Conservation (phyloP, 2,113 vertebrate genomes). For the Xiphophorus couchianus region DNA sequence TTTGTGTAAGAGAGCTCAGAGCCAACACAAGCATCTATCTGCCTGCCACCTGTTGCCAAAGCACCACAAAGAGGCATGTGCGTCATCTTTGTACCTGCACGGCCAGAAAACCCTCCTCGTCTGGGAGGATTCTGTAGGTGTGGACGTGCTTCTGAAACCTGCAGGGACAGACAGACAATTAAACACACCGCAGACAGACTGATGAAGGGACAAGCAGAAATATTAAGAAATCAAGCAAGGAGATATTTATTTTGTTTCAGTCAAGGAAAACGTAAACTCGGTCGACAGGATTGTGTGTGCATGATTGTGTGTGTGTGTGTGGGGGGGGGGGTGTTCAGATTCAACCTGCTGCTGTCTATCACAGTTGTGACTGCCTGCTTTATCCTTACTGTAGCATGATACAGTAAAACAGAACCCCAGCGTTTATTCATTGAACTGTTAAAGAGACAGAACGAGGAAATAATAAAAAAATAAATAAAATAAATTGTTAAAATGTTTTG, state of each 20-base stretch:
- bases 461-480: background rate
- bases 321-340: constrained; percentile 18
- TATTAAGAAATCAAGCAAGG: background rate
- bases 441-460: background rate
- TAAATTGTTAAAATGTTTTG: background rate
- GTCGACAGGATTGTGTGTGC: constrained; percentile 4
- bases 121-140: constrained; percentile 94
- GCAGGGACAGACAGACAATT: constrained; percentile 36
- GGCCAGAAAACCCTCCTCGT: constrained; percentile 93
- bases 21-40: constrained; percentile 70
- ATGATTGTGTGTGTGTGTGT: constrained; percentile 4
- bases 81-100: constrained; percentile 86
- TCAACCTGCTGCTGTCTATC: constrained; percentile 76
- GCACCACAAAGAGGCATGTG: constrained; percentile 26
- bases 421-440: background rate
- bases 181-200: background rate
- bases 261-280: constrained; percentile 19
- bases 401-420: constrained; percentile 19
- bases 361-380: constrained; percentile 42
- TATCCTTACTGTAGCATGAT: constrained; percentile 53
- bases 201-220: background rate
- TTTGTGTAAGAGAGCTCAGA: constrained; percentile 28
- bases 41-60: constrained; percentile 70
- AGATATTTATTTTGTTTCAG: background rate
- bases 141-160: constrained; percentile 98